phyloP scores from a whole-genome alignment of 2,888 invertebrate genomes.

The Ernsta delagoae region DNA sequence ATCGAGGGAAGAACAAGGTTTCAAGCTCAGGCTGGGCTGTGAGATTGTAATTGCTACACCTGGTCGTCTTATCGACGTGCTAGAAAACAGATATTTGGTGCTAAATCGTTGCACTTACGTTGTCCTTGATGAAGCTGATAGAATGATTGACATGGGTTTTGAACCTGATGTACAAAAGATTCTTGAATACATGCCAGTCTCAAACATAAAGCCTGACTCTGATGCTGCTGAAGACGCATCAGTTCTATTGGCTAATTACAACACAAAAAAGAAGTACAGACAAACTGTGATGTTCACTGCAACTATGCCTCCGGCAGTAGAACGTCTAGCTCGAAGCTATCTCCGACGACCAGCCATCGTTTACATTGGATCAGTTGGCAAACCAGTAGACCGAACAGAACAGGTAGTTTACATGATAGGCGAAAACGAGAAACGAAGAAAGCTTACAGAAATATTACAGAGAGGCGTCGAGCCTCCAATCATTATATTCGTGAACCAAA shows the following conservation, averaged over 20 bases:
- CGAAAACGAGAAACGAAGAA: conserved; percentile 98
- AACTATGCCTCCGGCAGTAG: conserved; percentile 99
- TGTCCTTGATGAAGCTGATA: conserved; percentile 97
- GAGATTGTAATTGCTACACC: conserved; percentile 99
- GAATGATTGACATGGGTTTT: conserved; percentile 99
- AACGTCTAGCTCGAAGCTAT: conserved; percentile 97
- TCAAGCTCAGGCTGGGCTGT: conserved; percentile 97
- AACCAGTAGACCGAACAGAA: conserved; percentile 98
- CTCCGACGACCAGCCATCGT: conserved; percentile 98
- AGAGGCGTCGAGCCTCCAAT: conserved; percentile 98
- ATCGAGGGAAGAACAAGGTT: conserved; percentile 99
- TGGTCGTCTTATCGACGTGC: conserved; percentile 98
- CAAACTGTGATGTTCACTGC: conserved; percentile 99
- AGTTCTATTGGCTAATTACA: conserved; percentile 96
- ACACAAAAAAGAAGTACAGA: conserved; percentile 97
- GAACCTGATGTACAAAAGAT: conserved; percentile 99
- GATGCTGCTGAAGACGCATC: conserved; percentile 99
- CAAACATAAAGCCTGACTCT: conserved; percentile 98
- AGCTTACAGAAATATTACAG: conserved; percentile 95
- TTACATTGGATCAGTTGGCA: conserved; percentile 98
- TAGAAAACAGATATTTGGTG: conserved; percentile 99
- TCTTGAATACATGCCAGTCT: conserved; percentile 98
- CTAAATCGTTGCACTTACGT: conserved; percentile 99
- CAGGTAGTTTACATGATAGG: conserved; percentile 98
- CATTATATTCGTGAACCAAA: conserved; percentile 99